Conservation (phyloP, 2,113 vertebrate genomes). For the Alces alces region DNA sequence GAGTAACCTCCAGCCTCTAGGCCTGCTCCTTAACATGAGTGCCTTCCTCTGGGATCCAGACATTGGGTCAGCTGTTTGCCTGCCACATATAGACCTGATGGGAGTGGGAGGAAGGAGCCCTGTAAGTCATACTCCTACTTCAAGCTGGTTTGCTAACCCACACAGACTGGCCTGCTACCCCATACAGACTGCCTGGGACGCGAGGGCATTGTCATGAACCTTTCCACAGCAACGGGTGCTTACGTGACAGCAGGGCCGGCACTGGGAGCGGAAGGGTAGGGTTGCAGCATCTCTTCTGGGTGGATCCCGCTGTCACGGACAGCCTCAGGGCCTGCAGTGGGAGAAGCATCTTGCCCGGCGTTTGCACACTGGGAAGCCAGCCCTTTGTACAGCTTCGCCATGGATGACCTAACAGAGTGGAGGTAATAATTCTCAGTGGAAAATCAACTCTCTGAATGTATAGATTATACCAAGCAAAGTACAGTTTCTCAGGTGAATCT, state of each 20-base stretch:
- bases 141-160: background rate
- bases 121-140: background rate
- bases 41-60: background rate
- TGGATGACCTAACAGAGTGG: conserved; percentile 85
- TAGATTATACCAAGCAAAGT: background rate
- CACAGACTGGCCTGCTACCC: background rate
- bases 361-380: conserved; percentile 83
- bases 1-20: background rate
- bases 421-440: conserved; percentile 49
- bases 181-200: background rate
- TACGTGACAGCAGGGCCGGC: conserved; percentile 82
- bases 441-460: background rate
- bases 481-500: background rate
- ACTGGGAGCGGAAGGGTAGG: conserved; percentile 77
- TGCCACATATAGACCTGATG: background rate
- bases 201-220: background rate
- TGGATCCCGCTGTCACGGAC: conserved; percentile 87
- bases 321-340: conserved; percentile 73
- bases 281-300: conserved; percentile 83
- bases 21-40: background rate
- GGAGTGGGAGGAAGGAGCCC: background rate
- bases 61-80: background rate
- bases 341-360: conserved; percentile 80
- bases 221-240: conserved; percentile 68
- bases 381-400: conserved; percentile 91